Percentiles rank a stretch among this genome's conserved stretches.
phyloP scores from a whole-genome alignment of 2,888 invertebrate species.

The Leptinotarsa rubiginosa region DNA sequence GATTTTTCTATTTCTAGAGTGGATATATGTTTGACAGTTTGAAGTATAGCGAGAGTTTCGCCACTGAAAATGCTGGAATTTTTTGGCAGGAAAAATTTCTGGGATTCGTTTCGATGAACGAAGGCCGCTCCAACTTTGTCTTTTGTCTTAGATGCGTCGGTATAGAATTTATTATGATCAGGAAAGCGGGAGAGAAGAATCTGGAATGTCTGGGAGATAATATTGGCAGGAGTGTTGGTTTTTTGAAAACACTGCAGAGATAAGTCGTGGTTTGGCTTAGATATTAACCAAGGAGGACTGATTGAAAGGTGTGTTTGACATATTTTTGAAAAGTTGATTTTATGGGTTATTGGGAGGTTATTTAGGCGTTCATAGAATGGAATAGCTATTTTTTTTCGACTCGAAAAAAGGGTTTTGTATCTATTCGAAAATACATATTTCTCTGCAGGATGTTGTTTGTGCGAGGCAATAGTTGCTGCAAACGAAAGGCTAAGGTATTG shows the following conservation, averaged over 20 bases:
- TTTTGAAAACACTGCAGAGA: neutral
- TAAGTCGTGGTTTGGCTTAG: neutral
- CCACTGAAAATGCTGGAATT: slow-evolving; percentile 4
- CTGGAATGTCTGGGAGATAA: neutral
- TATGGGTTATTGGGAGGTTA: no score
- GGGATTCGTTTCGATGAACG: neutral
- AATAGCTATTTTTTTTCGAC: neutral
- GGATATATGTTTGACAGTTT: neutral
- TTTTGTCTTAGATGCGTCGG: slow-evolving; percentile 4
- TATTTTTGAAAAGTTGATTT: no score
- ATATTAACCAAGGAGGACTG: neutral
- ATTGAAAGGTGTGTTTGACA: no score
- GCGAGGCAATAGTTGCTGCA: neutral
- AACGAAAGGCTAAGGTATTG: neutral
- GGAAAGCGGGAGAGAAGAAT: neutral
- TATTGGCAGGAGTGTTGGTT: neutral
- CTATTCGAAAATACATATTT: neutral
- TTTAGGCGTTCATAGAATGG: no score
- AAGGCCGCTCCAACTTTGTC: neutral
- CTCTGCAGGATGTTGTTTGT: neutral
- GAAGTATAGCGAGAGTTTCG: slow-evolving; percentile 10
- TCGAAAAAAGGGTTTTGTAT: neutral
- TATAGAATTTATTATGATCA: neutral
- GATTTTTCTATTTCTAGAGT: neutral
- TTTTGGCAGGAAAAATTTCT: neutral